Evolutionary conservation across 2,113 vertebrate species (phyloP).

Genomic region (Mesoclemmys tuberculata): DNA sequence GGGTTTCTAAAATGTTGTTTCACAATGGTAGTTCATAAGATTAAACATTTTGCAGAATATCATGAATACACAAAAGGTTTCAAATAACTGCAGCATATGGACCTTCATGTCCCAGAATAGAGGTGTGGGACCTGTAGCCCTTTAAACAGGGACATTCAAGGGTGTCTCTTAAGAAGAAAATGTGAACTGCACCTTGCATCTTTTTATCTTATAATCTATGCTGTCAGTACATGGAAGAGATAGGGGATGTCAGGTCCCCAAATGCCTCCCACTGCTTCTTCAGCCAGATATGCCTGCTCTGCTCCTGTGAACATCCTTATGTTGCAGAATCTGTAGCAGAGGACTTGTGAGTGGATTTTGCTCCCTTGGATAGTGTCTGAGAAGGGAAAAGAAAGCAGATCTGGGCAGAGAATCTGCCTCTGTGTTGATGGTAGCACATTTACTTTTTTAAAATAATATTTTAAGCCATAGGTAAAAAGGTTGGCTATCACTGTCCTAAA

Average conservation of each 20-base stretch:
- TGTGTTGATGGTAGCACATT: neutral
- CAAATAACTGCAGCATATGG: neutral
- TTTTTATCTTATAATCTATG: neutral
- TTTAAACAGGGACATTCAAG: neutral
- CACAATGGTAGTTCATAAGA: neutral
- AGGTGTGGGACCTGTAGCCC: neutral
- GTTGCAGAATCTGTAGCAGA: neutral
- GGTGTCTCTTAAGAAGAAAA: neutral
- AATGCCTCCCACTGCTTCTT: conserved; percentile 50
- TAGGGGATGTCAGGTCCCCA: conserved; percentile 52
- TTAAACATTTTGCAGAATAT: neutral
- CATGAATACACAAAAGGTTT: neutral
- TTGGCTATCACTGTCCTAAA: neutral
- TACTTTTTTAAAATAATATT: neutral
- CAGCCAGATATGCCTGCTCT: conserved; percentile 7
- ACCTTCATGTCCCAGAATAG: neutral
- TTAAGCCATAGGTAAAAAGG: neutral
- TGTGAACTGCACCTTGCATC: fast-evolving
- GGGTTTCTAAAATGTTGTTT: neutral
- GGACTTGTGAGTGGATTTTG: neutral
- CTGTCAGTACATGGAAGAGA: neutral
- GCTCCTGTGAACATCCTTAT: neutral
- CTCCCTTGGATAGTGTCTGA: neutral
- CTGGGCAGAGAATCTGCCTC: neutral
- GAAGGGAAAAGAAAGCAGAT: neutral